A percentile compares a stretch with the other conserved stretches of the same genome.
Conservation (phyloP, 2,113 vertebrate genomes). For the human (Homo sapiens) region GRCh38 chr16:55411001-55411500, state of each 20-base stretch:
- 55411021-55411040: not conserved
- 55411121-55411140: not conserved
- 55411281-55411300: not conserved
- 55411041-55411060: not conserved
- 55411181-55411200: too few species aligned
- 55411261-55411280: not conserved
- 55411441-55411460: not conserved
- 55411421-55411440: not conserved
- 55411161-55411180: not conserved
- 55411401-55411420: not conserved
- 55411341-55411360: not conserved
- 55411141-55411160: too few species aligned
- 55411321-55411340: not conserved
- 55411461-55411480: not conserved
- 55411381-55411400: not conserved
- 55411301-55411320: not conserved
- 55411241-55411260: not conserved
- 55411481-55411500: fast-evolving
- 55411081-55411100: not conserved
- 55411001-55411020: not conserved
- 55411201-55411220: not conserved
- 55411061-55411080: not conserved
- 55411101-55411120: too few species aligned
- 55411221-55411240: not conserved
- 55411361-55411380: not conserved